A percentile compares a stretch with the other conserved stretches of the same genome.
phyloP scores from a whole-genome alignment of 2,888 invertebrate species.

The Rotaria sp. region DNA sequence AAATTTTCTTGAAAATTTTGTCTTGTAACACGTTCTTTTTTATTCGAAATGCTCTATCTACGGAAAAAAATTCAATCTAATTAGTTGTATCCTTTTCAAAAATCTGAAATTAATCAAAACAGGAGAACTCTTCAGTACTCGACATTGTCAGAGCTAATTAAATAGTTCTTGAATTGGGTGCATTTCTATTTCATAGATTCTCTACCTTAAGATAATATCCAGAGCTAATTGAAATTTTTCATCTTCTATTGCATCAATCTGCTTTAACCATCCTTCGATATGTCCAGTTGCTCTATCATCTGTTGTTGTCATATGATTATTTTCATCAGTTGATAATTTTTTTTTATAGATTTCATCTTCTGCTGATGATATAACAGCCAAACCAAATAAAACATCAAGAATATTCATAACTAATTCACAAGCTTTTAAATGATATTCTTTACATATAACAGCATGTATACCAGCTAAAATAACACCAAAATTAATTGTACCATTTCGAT shows the following conservation, averaged over 20 bases:
- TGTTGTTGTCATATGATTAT: neutral
- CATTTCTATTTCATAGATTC: no score
- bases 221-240: slow-evolving; percentile 36
- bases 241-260: slow-evolving; percentile 34
- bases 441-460: slow-evolving; percentile 36
- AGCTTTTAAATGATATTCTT: slow-evolving; percentile 37
- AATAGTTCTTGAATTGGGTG: no score
- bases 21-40: no score
- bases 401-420: slow-evolving; percentile 40
- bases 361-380: slow-evolving; percentile 30
- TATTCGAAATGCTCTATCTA: no score
- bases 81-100: no score
- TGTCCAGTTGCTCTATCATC: neutral
- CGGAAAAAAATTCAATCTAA: no score
- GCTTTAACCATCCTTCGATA: slow-evolving; percentile 26
- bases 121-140: no score
- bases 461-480: slow-evolving; percentile 34
- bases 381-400: slow-evolving; percentile 34
- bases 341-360: neutral
- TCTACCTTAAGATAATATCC: slow-evolving; percentile 33
- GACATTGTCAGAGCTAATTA: no score
- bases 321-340: neutral
- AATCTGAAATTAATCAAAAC: no score
- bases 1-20: no score
- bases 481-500: slow-evolving; percentile 37